Conservation (phyloP, 2,797 vertebrate genomes). For the Gambelia wislizenii region DNA sequence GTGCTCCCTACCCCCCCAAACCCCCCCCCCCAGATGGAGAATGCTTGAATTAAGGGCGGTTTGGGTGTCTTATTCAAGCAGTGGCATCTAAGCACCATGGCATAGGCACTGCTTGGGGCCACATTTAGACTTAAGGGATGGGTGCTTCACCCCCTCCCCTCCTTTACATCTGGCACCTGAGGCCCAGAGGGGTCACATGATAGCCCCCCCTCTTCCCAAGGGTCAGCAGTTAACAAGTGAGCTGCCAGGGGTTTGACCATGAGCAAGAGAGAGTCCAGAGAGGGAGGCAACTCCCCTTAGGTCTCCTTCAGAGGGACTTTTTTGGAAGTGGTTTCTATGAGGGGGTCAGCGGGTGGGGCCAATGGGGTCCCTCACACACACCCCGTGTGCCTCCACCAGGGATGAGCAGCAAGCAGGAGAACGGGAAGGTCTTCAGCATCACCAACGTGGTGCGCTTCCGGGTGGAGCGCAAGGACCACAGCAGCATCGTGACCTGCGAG, state of each 20-base stretch:
- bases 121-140: neutral
- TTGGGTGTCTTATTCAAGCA: neutral
- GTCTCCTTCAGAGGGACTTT: neutral
- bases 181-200: neutral
- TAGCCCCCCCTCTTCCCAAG: neutral
- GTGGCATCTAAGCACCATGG: neutral
- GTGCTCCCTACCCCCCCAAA: no score
- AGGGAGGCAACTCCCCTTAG: no score
- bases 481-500: constrained; percentile 88
- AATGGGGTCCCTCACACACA: neutral
- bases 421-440: constrained; percentile 87
- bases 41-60: neutral
- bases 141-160: no score
- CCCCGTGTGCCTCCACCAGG: constrained; percentile 71
- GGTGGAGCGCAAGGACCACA: constrained; percentile 90
- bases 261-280: neutral
- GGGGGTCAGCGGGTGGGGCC: neutral
- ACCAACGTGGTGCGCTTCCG: constrained; percentile 86
- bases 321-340: neutral
- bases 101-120: neutral
- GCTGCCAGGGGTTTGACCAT: neutral
- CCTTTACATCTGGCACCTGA: neutral
- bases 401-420: constrained; percentile 88
- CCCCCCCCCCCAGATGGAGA: neutral
- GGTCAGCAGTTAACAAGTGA: no score